phyloP scores from a whole-genome alignment of 2,888 invertebrate species.

The Pycnomerus fuliginosus region DNA sequence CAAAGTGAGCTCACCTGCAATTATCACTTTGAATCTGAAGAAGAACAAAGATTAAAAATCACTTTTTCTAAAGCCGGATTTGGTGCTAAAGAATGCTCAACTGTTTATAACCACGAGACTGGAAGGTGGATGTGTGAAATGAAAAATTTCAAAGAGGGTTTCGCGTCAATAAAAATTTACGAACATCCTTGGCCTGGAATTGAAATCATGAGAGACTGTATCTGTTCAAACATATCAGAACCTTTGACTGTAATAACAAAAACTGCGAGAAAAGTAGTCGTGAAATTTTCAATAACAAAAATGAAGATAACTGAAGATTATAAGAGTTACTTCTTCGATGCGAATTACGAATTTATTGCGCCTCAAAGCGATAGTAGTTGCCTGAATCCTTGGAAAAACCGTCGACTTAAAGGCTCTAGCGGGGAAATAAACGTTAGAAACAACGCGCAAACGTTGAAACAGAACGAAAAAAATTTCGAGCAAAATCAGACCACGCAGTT shows the following conservation, averaged over 20 bases:
- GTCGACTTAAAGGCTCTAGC: slow-evolving; percentile 68
- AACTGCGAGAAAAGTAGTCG: slow-evolving; percentile 68
- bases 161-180: slow-evolving; percentile 54
- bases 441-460: slow-evolving; percentile 52
- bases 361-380: slow-evolving; percentile 61
- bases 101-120: slow-evolving; percentile 65
- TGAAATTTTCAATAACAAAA: slow-evolving; percentile 71
- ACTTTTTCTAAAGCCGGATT: slow-evolving; percentile 69
- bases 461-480: slow-evolving; percentile 56
- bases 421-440: slow-evolving; percentile 71
- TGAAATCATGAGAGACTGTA: slow-evolving; percentile 68
- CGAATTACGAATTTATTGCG: slow-evolving; percentile 67
- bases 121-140: slow-evolving; percentile 71
- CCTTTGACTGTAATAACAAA: slow-evolving; percentile 66
- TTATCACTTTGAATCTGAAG: slow-evolving; percentile 71
- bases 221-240: slow-evolving; percentile 70
- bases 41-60: slow-evolving; percentile 68
- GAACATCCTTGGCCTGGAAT: slow-evolving; percentile 72
- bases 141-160: slow-evolving; percentile 36
- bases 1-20: slow-evolving; percentile 73
- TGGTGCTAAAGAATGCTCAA: slow-evolving; percentile 67
- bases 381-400: slow-evolving; percentile 65
- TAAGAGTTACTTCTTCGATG: slow-evolving; percentile 76
- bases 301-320: slow-evolving; percentile 84
- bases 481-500: slow-evolving; percentile 55